Evolutionary conservation across 2,797 vertebrate genomes (phyloP), one percentile per base, ranked within the genome.

Genomic region (Chromobotia macracanthus): DNA sequence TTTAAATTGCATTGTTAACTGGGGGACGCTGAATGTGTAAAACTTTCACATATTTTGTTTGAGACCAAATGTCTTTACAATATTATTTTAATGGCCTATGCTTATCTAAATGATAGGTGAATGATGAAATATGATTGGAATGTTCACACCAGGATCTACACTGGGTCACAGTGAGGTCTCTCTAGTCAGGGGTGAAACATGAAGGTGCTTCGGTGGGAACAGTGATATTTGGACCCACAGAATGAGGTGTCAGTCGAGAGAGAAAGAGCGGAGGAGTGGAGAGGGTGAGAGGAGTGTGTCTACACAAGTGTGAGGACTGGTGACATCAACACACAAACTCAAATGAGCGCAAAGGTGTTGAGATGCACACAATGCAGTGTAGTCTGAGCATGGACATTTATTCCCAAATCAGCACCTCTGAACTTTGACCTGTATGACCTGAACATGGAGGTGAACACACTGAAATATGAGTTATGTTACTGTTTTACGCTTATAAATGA

Each of bases 291-390:
- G 41, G 80, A 86, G 83, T 86, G 84, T 86, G 80, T 77, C 60
- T 71, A 35, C 72, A 25, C 83, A 86, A 77, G 86, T 85, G 86
- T 84, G 85, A 86, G 70, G 53, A 44, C 35, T 56, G 78, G 58
- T 75, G 79, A 65, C 48, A 66, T 65, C 16, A 25, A 67, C 71
- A 83, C 83, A 78, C 85, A 80, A 84, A 58, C 46, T 16, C 48
- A 77, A 63, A 79, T 77, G 60, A 82, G 74, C 65, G 50, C 2
- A 13, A 75, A 85, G 75, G 82, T 84, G 85, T 78, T 66, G 75
- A 68, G 71, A 80, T 48, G 82, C 71, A 80, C 77, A 79, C 72
- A 41, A 3, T 64, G 31, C 70, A 81, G 63, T 25, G 58, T 10
- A 44, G 77, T 12, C 51, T 44, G 31, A 38, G 38, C 55, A 46